Percentiles rank a stretch among this genome's conserved stretches.
Evolutionary conservation across 2,888 invertebrate genomes (phyloP).

Genomic region (Clostera curtula): DNA sequence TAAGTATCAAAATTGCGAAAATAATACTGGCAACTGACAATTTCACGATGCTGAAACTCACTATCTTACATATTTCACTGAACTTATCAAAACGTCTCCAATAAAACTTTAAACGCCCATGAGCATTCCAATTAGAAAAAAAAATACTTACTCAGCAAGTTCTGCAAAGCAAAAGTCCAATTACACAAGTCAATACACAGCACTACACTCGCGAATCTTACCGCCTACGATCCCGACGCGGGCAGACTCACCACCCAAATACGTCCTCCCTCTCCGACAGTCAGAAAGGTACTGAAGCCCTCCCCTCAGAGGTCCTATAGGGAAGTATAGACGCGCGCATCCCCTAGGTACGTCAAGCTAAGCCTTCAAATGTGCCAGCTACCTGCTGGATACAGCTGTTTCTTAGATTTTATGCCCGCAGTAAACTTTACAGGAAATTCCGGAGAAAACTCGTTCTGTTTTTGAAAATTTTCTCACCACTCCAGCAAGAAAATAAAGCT

Average conservation of each 20-base stretch:
- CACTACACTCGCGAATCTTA: constrained; percentile 20
- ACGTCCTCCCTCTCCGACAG: constrained; percentile 40
- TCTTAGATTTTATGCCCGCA: constrained; percentile 8
- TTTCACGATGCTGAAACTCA: too few relatives aligned
- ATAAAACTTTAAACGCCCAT: background rate
- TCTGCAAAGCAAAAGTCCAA: constrained; percentile 35
- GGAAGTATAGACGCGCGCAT: constrained; percentile 65
- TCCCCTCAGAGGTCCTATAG: constrained; percentile 40
- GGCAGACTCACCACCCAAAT: constrained; percentile 40
- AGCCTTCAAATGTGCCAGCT: constrained; percentile 43
- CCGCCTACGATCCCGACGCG: constrained; percentile 16
- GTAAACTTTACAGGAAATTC: constrained; percentile 13
- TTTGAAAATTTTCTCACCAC: background rate
- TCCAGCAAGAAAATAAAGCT: background rate
- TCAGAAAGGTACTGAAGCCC: constrained; percentile 51
- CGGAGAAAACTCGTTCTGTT: too few relatives aligned
- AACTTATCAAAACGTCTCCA: too few relatives aligned
- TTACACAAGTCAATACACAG: constrained; percentile 28
- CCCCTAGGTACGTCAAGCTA: constrained; percentile 47
- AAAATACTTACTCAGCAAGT: constrained; percentile 25
- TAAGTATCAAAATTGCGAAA: too few relatives aligned
- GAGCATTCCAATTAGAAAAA: constrained; percentile 4
- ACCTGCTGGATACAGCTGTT: constrained; percentile 28
- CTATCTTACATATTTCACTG: too few relatives aligned
- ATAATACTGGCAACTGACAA: too few relatives aligned